phyloP scores from a whole-genome alignment of 1,140 invertebrate genomes.

The Himalopsyche phryganea region DNA sequence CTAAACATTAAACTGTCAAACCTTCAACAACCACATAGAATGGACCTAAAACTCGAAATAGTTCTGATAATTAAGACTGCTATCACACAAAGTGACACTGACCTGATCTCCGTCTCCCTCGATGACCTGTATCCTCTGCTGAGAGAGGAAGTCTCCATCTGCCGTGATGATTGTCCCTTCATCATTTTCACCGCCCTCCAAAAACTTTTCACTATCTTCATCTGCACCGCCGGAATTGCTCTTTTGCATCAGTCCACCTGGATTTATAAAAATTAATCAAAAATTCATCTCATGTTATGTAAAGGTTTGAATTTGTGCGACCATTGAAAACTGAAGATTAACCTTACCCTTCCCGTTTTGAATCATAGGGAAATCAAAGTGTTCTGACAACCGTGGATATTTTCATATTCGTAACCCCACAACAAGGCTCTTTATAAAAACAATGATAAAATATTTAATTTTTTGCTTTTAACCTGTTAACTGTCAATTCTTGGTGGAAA shows the following conservation, averaged over 20 bases:
- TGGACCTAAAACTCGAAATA: no score
- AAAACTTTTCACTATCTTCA: neutral
- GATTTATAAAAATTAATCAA: no score
- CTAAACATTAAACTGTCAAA: no score
- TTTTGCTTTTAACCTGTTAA: no score
- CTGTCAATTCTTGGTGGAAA: no score
- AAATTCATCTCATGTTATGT: neutral
- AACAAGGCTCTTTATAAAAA: no score
- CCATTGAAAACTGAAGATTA: neutral
- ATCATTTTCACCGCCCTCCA: neutral
- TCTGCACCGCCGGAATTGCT: neutral
- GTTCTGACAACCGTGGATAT: neutral
- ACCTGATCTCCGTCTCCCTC: conserved; percentile 13
- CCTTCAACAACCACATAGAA: no score
- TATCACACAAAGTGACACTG: no score
- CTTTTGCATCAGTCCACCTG: neutral
- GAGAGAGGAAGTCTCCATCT: conserved; percentile 12
- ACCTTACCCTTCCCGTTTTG: neutral
- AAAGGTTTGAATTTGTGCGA: neutral
- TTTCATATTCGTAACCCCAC: no score
- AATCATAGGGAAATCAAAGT: neutral
- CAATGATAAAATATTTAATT: no score
- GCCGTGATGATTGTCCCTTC: conserved; percentile 2
- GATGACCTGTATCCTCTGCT: conserved; percentile 27
- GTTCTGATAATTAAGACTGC: no score